Evolutionary conservation across 1,140 invertebrate genomes (phyloP).

Genomic region (Saxidomus purpurata): DNA sequence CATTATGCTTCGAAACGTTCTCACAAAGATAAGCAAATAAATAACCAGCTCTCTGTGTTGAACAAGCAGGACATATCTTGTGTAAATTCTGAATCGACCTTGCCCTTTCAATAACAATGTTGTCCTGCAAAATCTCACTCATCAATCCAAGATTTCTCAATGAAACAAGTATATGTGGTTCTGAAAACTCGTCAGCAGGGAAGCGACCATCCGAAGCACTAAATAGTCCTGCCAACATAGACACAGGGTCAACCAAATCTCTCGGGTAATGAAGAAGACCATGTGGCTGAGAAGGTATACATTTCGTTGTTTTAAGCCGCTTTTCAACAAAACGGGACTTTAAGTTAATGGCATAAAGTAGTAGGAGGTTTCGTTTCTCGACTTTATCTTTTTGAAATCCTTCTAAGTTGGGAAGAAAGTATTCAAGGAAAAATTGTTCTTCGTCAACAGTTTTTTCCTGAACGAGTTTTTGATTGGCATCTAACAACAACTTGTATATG

Average conservation of each 20-base stretch:
- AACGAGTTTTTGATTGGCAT: not conserved
- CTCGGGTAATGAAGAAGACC: constrained; percentile 42
- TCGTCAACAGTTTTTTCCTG: constrained; percentile 42
- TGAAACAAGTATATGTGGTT: not conserved
- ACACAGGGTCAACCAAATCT: constrained; percentile 49
- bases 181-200: not conserved
- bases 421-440: constrained; percentile 47
- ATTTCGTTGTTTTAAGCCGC: constrained; percentile 10
- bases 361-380: not conserved
- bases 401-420: constrained; percentile 66
- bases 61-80: not conserved
- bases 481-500: constrained; percentile 25
- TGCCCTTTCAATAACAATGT: constrained; percentile 61
- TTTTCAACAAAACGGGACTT: not conserved
- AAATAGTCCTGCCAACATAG: constrained; percentile 51
- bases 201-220: constrained; percentile 8
- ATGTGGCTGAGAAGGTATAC: constrained; percentile 59
- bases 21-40: constrained; percentile 50
- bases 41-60: constrained; percentile 8
- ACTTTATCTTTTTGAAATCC: not conserved
- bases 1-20: not conserved
- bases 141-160: constrained; percentile 60
- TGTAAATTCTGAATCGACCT: constrained; percentile 40
- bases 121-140: constrained; percentile 40
- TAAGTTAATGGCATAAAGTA: not conserved